A percentile compares a stretch with the other conserved stretches of the same genome.
These are phyloP conservation scores for Magallana gigas DNA, from an alignment of 1,140 invertebrate genomes.

Conservation along the genomic window DNA sequence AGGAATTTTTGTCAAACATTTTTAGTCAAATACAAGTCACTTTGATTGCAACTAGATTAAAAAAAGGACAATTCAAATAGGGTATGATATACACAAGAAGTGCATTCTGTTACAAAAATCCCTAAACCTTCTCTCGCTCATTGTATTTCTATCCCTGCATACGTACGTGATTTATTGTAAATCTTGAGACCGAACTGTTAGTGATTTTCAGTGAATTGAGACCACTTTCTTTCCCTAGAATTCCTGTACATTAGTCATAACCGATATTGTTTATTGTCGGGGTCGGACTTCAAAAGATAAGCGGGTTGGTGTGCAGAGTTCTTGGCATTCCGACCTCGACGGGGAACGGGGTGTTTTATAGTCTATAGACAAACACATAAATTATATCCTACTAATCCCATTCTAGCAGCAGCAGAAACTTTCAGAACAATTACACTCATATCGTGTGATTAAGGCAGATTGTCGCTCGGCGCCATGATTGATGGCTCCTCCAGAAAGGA, in stretches of 20 bases:
- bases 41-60: too few species aligned
- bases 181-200: too few species aligned
- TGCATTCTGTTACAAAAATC: too few species aligned
- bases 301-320: not conserved
- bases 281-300: conserved; percentile 12
- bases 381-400: conserved; percentile 19
- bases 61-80: too few species aligned
- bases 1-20: too few species aligned
- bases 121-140: too few species aligned
- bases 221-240: not conserved
- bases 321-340: not conserved
- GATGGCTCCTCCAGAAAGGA: not conserved
- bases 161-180: too few species aligned
- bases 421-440: conserved; percentile 33
- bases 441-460: conserved; percentile 29
- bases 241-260: conserved; percentile 21
- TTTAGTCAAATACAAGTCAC: too few species aligned
- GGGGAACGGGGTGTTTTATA: conserved; percentile 23
- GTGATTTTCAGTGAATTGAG: not conserved
- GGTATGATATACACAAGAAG: too few species aligned
- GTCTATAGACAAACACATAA: conserved; percentile 31
- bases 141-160: too few species aligned
- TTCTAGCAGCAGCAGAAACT: conserved; percentile 4
- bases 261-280: conserved; percentile 8
- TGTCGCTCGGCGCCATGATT: conserved; percentile 10